Evolutionary conservation across 1,140 invertebrate genomes (phyloP).

Genomic region (Holotrichia oblita): DNA sequence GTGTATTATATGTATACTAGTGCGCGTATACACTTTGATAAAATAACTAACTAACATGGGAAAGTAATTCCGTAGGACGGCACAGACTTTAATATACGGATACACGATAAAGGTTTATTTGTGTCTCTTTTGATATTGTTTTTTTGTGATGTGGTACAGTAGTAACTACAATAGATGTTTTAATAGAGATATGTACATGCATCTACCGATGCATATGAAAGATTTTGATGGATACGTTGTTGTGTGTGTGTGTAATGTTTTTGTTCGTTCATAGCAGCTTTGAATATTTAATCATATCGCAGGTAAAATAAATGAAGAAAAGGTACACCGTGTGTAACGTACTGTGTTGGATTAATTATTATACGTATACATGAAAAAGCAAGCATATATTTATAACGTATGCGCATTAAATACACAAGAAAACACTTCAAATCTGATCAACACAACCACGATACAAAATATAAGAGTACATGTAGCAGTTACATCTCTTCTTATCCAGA

Average conservation of each 20-base stretch:
- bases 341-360: background rate
- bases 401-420: too few relatives aligned
- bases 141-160: background rate
- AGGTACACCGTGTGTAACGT: background rate
- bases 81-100: background rate
- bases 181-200: conserved; percentile 25
- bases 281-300: background rate
- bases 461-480: too few relatives aligned
- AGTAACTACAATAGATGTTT: conserved; percentile 1
- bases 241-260: background rate
- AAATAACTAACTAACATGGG: conserved; percentile 25
- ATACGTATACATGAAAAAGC: too few relatives aligned
- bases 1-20: background rate
- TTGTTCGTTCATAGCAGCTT: background rate
- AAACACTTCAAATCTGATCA: too few relatives aligned
- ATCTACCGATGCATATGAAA: background rate
- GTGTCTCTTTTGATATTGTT: conserved; percentile 21
- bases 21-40: conserved; percentile 3
- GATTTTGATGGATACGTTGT: background rate
- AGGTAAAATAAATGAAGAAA: conserved; percentile 7
- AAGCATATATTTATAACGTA: too few relatives aligned
- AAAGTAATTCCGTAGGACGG: background rate
- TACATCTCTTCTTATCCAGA: too few relatives aligned
- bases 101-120: conserved; percentile 5
- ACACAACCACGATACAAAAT: too few relatives aligned